Percentiles rank a stretch among this genome's conserved stretches.
Conservation (phyloP, 2,888 invertebrate species). For the Flexamia atlantica region DNA sequence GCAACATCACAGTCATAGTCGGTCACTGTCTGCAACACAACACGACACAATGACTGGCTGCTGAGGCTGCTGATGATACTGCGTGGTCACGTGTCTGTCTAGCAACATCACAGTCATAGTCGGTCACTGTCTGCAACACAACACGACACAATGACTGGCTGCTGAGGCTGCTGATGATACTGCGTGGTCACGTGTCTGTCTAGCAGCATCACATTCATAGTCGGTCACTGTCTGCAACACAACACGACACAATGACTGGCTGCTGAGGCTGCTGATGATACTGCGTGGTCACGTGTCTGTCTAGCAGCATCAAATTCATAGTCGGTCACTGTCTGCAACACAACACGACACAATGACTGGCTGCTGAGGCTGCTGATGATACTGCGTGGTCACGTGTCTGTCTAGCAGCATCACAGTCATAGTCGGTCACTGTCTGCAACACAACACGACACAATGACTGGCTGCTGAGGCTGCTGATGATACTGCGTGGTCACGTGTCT, state of each 20-base stretch:
- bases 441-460: conserved; percentile 74
- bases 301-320: conserved; percentile 61
- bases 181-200: no score
- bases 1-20: conserved; percentile 61
- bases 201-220: conserved; percentile 59
- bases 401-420: conserved; percentile 62
- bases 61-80: conserved; percentile 47
- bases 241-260: conserved; percentile 78
- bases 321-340: conserved; percentile 53
- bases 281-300: conserved; percentile 57
- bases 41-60: conserved; percentile 38
- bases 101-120: conserved; percentile 58
- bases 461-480: conserved; percentile 60
- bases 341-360: conserved; percentile 77
- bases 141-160: conserved; percentile 40
- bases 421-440: conserved; percentile 53
- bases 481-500: conserved; percentile 57
- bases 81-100: no score
- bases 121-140: conserved; percentile 37
- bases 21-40: conserved; percentile 42
- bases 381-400: conserved; percentile 57
- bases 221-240: conserved; percentile 74
- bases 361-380: conserved; percentile 60
- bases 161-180: conserved; percentile 26
- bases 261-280: conserved; percentile 61